Evolutionary conservation across 2,113 vertebrate genomes (phyloP).

Genomic region (Emydura subglobosa): DNA sequence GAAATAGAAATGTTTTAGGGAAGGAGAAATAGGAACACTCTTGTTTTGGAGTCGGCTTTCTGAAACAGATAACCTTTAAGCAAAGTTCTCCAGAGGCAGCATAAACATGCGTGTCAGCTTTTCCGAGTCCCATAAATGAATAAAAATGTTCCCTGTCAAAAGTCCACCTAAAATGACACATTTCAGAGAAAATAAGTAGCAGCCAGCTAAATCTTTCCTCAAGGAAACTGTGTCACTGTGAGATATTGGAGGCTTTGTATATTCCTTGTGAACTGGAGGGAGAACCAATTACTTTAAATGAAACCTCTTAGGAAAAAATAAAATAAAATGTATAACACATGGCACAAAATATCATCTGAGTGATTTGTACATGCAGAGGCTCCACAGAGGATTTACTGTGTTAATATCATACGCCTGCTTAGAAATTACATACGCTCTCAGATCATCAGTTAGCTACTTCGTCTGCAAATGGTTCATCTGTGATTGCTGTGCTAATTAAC

Average conservation of each 20-base stretch:
- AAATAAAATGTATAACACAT: background rate
- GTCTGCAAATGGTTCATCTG: constrained; percentile 58
- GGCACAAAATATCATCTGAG: background rate
- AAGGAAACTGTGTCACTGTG: background rate
- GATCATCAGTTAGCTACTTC: constrained; percentile 62
- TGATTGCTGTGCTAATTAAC: constrained; percentile 55
- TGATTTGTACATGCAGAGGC: constrained; percentile 19
- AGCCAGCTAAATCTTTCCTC: background rate
- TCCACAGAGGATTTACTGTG: constrained; percentile 17
- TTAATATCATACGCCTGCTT: constrained; percentile 43
- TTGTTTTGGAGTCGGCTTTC: background rate
- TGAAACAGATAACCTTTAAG: background rate
- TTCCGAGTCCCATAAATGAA: background rate
- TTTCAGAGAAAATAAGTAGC: background rate
- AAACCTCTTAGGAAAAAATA: constrained; percentile 4
- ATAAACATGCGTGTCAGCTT: background rate
- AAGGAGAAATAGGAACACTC: background rate
- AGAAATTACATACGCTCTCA: constrained; percentile 51
- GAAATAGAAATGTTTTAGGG: background rate
- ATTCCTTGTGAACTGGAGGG: background rate
- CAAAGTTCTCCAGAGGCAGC: background rate
- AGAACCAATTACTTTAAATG: constrained; percentile 20
- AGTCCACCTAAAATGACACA: background rate
- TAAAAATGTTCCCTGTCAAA: constrained; percentile 32
- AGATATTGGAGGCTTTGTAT: background rate